Base-by-base conservation (phyloP, 1,140 invertebrate species). In the Asobara japonica region DNA sequence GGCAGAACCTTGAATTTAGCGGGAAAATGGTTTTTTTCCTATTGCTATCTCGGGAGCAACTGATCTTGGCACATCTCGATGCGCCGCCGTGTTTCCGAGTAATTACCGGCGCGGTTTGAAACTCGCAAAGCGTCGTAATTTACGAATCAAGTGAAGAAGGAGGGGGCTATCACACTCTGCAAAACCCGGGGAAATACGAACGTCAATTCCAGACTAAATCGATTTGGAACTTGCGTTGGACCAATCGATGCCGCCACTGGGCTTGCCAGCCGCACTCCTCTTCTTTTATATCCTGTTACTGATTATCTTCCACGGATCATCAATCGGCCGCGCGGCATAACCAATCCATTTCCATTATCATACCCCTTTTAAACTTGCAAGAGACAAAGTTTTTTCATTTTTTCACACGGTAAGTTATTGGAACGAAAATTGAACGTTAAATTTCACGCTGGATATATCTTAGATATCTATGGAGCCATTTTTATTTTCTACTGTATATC, bases 191-290 rank as follows among this genome's bases (percentile, higher is more conserved):
- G 29, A 62, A 62, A 62, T 30, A 62, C 60, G 60, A 62, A 62
- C 60, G 60, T 62, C 60, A 62, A 62, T 62, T 62, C 29, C 60
- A 62, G 60, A 62, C 60, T 62, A 62, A 62, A 62, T 62, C 60
- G 60, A 62, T 62, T 62, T 31, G 25, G 27, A 16, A 16, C 29
- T 31, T 62, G 60, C n/a, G 29, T 62, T 62, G 2, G 27, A 62
- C 29, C 27, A 62, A 62, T 62, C 60, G 60, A 62, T 62, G 25
- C 27, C 11, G 22, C 5, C 31, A 62, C 27, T 62, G 60, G 29
- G 29, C 29, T 62, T 62, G 60, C 13, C 60, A 62, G 60, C 41
- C 31, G 30, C 60, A 62, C 51, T 51, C 41, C 41, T 48, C 41
- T 48, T 48, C 20, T 62, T 27, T 62, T 31, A 29, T 62, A 10